Evolutionary conservation across 2,113 vertebrate genomes (phyloP), one percentile per base, ranked within the genome.

Genomic region (Ibidorhyncha struthersii): DNA sequence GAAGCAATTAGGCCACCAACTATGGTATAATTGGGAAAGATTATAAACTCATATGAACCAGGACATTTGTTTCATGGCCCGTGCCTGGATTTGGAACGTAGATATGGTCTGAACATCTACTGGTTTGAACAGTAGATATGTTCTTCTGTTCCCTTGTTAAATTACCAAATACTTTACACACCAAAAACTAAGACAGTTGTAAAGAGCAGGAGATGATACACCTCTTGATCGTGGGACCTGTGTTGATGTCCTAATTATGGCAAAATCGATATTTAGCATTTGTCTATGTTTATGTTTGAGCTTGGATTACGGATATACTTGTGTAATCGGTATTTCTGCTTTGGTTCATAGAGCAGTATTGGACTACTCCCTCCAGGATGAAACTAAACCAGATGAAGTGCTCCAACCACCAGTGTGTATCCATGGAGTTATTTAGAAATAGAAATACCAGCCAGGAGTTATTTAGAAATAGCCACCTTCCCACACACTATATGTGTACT

Each of bases 401-500:
- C 32, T 90, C 16, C 56, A 88, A 9, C 32, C 12, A 38, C 10
- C 25, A 22, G 14, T 25, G 16, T 58, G 52, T 49, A 53, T 43
- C 52, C 49, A 40, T 10, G 17, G 61, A 53, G 19, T 41, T 82
- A 82, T n/a, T 76, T 49, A 41, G 67, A 71, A 78, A 63, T 7
- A 77, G 45, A 62, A 47, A 40, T 38, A 50, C 32, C 53, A 43
- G 38, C 3, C 36, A 53, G 27, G 38, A 38, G 23, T 83, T 82
- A 27, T 5, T 41, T 65, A 78, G 88, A 76, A 85, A 45, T 69
- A 72, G 20, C 45, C 62, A 34, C 49, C 23, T 90, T 86, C 41
- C 71, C 82, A 72, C 7, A 0, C 23, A 3, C 26, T 84, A 0
- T 27, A 11, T 47, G 8, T 36, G 9, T 73, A 5, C 29, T 20